Percentiles rank a stretch among this genome's conserved stretches.
Evolutionary conservation across 1,140 invertebrate genomes (phyloP).

Genomic region (Eubasilissa regina): DNA sequence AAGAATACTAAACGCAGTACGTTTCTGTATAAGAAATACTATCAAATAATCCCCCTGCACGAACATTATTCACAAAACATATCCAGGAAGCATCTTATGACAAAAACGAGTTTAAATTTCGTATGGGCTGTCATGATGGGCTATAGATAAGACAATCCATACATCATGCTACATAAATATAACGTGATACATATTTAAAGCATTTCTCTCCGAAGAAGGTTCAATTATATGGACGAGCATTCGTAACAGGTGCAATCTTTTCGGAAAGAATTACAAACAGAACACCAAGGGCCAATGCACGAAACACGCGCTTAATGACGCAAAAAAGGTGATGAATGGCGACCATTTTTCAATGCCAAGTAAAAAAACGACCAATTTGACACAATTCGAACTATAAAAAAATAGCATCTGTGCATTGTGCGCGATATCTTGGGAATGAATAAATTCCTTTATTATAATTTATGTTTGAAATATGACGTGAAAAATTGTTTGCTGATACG

Average conservation of each 20-base stretch:
- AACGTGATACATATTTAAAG: constrained; percentile 1
- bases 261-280: constrained; percentile 6
- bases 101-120: constrained; percentile 2
- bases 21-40: not conserved
- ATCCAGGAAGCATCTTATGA: not conserved
- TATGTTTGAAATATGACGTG: no score
- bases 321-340: constrained; percentile 13
- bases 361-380: no score
- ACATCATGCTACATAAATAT: not conserved
- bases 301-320: constrained; percentile 17
- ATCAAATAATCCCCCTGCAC: not conserved
- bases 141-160: not conserved
- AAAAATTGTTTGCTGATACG: no score
- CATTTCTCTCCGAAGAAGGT: constrained; percentile 21
- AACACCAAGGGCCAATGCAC: constrained; percentile 21
- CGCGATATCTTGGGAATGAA: no score
- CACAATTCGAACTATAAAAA: no score
- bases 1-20: no score
- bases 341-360: constrained; percentile 23
- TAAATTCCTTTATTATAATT: no score
- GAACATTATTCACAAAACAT: not conserved
- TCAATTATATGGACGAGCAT: constrained; percentile 20
- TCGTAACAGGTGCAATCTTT: constrained; percentile 15
- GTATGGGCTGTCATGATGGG: not conserved
- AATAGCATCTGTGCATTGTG: no score